A percentile compares a stretch with the other conserved stretches of the same genome.
These are phyloP conservation scores for Crocidura indochinensis DNA, from an alignment of 2,797 vertebrate genomes.

Conservation along the genomic window DNA sequence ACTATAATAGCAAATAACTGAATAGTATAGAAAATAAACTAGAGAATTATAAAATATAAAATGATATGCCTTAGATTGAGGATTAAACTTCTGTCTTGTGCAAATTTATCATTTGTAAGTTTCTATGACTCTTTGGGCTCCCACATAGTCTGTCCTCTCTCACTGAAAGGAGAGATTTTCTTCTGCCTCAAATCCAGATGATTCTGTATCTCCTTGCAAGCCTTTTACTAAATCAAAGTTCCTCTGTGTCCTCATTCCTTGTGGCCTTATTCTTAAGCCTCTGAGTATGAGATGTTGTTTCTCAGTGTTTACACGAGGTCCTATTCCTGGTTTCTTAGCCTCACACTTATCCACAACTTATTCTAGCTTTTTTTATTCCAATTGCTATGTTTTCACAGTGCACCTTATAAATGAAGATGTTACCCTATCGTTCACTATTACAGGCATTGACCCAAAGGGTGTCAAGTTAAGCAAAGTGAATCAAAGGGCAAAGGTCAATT, in stretches of 20 bases:
- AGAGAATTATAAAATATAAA: not conserved
- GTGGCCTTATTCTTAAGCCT: fast-evolving
- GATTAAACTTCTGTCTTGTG: not conserved
- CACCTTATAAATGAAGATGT: too few relatives aligned
- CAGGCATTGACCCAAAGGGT: too few relatives aligned
- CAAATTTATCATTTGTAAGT: not conserved
- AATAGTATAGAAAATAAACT: not conserved
- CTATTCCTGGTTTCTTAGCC: fast-evolving
- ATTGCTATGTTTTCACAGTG: too few relatives aligned
- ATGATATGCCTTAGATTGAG: not conserved
- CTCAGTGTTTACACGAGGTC: too few relatives aligned
- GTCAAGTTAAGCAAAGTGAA: too few relatives aligned
- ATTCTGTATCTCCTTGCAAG: not conserved
- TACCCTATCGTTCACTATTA: too few relatives aligned
- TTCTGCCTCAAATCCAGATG: not conserved
- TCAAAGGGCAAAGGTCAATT: too few relatives aligned
- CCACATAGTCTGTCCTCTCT: fast-evolving
- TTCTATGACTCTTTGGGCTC: not conserved
- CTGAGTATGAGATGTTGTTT: fast-evolving
- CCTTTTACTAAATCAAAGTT: too few relatives aligned
- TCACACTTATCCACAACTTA: not conserved
- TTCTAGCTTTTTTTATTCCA: not conserved
- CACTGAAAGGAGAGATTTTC: not conserved
- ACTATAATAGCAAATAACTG: not conserved
- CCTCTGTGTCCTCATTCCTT: not conserved